phyloP scores from a whole-genome alignment of 2,888 invertebrate species.

The Melanophora roralis region DNA sequence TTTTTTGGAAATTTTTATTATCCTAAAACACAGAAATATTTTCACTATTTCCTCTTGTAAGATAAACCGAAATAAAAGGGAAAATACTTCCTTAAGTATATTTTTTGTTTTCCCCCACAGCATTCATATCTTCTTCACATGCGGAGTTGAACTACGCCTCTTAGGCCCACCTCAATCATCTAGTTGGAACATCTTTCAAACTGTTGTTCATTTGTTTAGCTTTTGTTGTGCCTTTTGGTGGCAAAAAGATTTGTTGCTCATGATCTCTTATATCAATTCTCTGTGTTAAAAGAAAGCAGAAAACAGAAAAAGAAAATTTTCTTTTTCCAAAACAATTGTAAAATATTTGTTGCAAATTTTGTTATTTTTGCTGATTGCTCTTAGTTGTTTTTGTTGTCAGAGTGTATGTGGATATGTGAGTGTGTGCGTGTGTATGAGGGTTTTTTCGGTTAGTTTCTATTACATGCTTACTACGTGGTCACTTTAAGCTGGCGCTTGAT shows the following conservation, averaged over 20 bases:
- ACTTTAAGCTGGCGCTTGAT: conserved; percentile 61
- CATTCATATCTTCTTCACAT: conserved; percentile 57
- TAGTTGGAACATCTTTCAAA: conserved; percentile 44
- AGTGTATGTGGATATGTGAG: conserved; percentile 38
- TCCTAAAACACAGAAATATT: conserved; percentile 14
- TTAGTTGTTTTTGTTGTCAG: conserved; percentile 9
- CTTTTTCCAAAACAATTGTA: conserved; percentile 26
- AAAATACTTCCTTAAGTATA: conserved; percentile 16
- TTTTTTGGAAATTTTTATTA: not conserved
- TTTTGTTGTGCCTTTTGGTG: conserved; percentile 55
- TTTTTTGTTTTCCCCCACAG: conserved; percentile 29
- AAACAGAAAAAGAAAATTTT: no score
- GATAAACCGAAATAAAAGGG: not conserved
- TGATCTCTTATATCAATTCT: conserved; percentile 50
- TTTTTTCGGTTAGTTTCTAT: conserved; percentile 21
- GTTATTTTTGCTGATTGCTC: conserved; percentile 23
- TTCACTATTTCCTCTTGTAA: conserved; percentile 27
- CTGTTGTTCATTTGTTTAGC: conserved; percentile 3
- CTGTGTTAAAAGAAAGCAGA: not conserved
- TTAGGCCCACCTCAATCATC: conserved; percentile 64
- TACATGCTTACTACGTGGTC: conserved; percentile 35
- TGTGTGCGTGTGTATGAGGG: no score
- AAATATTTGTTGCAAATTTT: conserved; percentile 18
- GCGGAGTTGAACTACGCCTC: conserved; percentile 65
- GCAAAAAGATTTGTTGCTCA: conserved; percentile 61